phyloP scores from a whole-genome alignment of 2,888 invertebrate species.

The Nematopogon swammerdamellus region DNA sequence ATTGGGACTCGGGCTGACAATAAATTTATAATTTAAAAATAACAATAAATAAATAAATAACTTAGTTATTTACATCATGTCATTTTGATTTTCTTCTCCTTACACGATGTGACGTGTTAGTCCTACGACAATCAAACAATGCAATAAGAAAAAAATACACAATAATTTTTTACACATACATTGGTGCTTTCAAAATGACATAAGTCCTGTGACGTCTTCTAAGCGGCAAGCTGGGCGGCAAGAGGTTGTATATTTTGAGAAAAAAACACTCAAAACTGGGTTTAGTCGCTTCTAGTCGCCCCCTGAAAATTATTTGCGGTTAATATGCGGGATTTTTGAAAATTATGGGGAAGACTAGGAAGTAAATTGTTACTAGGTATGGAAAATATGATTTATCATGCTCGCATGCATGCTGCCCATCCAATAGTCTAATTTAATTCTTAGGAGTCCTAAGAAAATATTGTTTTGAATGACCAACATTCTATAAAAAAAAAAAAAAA shows the following conservation, averaged over 20 bases:
- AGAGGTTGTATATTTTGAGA: too few species aligned
- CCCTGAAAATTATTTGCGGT: slow-evolving; percentile 40
- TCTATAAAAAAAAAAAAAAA: too few species aligned
- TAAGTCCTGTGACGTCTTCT: background rate
- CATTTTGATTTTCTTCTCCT: background rate
- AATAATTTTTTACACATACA: background rate
- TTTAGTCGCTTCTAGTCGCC: slow-evolving; percentile 43
- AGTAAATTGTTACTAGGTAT: too few species aligned
- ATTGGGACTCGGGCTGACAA: background rate
- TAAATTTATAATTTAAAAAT: background rate
- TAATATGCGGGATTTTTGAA: slow-evolving; percentile 9
- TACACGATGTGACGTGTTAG: background rate
- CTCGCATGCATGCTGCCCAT: too few species aligned
- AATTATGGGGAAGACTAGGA: too few species aligned
- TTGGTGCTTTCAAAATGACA: background rate
- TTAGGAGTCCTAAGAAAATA: too few species aligned
- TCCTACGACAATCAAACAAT: background rate
- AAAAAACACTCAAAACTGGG: slow-evolving; percentile 6
- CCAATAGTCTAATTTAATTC: too few species aligned
- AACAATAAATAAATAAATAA: background rate
- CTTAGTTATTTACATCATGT: background rate
- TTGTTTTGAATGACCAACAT: too few species aligned
- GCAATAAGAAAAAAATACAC: background rate
- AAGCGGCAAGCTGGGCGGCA: background rate
- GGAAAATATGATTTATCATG: too few species aligned